phyloP scores from a whole-genome alignment of 2,113 vertebrate genomes.

The Oreochromis tanganicae region DNA sequence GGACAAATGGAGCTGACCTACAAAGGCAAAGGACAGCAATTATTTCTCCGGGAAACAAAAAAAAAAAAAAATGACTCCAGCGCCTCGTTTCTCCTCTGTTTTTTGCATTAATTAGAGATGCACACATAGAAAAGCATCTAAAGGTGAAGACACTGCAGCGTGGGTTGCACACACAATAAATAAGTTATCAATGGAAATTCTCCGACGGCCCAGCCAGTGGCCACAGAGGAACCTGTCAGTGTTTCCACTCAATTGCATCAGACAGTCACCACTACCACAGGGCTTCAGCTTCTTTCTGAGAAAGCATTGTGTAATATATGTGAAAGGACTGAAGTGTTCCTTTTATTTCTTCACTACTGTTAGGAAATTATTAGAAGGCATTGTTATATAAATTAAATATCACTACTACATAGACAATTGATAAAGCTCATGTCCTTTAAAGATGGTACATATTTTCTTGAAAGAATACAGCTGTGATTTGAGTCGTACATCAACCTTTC shows the following conservation, averaged over 20 bases:
- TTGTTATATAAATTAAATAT: not conserved
- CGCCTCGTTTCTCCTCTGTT: not conserved
- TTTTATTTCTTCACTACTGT: not conserved
- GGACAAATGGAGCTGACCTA: slow-evolving; percentile 66
- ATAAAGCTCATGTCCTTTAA: not conserved
- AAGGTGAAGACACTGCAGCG: slow-evolving; percentile 5
- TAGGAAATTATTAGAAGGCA: not conserved
- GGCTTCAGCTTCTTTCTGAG: not conserved
- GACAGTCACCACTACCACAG: not conserved
- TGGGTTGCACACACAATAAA: not conserved
- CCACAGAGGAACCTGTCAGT: not conserved
- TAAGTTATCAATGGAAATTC: not conserved
- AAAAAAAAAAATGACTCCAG: not conserved
- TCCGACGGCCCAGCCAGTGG: not conserved
- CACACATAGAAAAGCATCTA: not conserved
- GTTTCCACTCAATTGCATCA: slow-evolving; percentile 36
- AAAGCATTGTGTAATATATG: not conserved
- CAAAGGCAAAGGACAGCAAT: slow-evolving; percentile 62
- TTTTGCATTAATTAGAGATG: slow-evolving; percentile 30
- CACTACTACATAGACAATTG: not conserved
- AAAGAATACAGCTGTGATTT: not conserved
- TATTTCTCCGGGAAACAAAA: slow-evolving; percentile 34
- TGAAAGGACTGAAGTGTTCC: not conserved
- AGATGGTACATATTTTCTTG: not conserved
- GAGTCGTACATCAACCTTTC: not conserved